Conservation (phyloP, 2,113 vertebrate species). For the Pseudorhombus dupliciocellatus region DNA sequence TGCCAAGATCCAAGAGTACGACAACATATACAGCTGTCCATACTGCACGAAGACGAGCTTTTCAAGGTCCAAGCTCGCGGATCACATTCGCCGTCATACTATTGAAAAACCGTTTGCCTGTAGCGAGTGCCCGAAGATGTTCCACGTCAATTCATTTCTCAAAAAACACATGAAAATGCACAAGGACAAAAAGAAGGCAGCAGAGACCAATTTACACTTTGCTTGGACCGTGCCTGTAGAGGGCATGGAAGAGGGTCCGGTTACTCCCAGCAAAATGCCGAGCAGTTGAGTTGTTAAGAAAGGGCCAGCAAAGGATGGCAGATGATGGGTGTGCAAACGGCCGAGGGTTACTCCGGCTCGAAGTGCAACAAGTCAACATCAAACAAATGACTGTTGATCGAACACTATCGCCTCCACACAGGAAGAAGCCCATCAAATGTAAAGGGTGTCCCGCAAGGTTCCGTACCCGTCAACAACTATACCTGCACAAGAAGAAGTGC, state of each 20-base stretch:
- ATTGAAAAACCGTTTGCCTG: constrained; percentile 17
- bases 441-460: constrained; percentile 5
- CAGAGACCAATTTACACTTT: neutral
- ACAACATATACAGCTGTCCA: neutral
- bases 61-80: fast-evolving
- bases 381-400: neutral
- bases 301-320: neutral
- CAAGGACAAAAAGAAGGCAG: neutral
- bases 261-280: neutral
- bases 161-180: constrained; percentile 13
- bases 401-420: constrained; percentile 54
- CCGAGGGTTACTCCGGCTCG: constrained; percentile 8
- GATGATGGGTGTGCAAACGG: neutral
- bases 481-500: neutral
- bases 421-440: constrained; percentile 31
- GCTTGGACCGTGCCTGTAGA: constrained; percentile 46
- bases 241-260: neutral
- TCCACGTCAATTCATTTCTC: neutral
- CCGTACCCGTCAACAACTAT: neutral
- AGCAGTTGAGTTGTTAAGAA: neutral
- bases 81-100: constrained; percentile 16
- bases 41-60: constrained; percentile 2
- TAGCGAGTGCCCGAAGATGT: constrained; percentile 40
- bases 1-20: too few relatives aligned
- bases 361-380: constrained; percentile 20